Conservation (phyloP, 2,113 vertebrate genomes). For the Boulengeromyrus knoepffleri region DNA sequence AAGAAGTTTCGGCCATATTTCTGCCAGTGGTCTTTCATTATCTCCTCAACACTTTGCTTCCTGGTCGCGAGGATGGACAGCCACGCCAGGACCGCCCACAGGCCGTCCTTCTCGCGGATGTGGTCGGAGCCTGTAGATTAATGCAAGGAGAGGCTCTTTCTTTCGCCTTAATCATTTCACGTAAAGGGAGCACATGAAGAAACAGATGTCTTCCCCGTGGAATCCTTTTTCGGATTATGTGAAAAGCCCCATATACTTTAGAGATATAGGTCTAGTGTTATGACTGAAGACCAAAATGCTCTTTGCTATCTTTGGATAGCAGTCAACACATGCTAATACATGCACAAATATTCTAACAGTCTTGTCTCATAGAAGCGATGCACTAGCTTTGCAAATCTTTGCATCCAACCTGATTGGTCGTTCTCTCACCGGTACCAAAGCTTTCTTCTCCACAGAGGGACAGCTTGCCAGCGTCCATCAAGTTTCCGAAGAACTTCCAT, state of each 20-base stretch:
- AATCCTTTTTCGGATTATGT: not conserved
- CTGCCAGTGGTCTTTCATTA: conserved; percentile 88
- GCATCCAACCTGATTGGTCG: not conserved
- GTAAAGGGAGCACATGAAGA: not conserved
- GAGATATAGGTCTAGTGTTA: not conserved
- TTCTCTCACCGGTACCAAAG: conserved; percentile 83
- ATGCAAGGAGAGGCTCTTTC: not conserved
- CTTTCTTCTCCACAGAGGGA: conserved; percentile 95
- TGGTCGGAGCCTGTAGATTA: conserved; percentile 79
- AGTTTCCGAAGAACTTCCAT: conserved; percentile 94
- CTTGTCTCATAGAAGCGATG: not conserved
- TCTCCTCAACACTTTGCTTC: conserved; percentile 84
- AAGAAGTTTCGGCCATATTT: conserved; percentile 94
- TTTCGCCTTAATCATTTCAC: not conserved
- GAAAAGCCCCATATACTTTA: not conserved
- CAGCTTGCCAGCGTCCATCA: conserved; percentile 92
- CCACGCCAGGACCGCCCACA: conserved; percentile 96
- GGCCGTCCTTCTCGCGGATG: conserved; percentile 91
- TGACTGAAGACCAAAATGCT: not conserved
- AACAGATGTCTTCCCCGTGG: not conserved
- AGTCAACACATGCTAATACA: not conserved
- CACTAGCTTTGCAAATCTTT: not conserved
- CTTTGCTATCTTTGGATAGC: not conserved
- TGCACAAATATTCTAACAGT: not conserved
- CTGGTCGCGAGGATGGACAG: conserved; percentile 82